A percentile compares a stretch with the other conserved stretches of the same genome.
These are phyloP conservation scores for Asteroscopus sphinx DNA, from an alignment of 2,888 invertebrate genomes.

Conservation along the genomic window DNA sequence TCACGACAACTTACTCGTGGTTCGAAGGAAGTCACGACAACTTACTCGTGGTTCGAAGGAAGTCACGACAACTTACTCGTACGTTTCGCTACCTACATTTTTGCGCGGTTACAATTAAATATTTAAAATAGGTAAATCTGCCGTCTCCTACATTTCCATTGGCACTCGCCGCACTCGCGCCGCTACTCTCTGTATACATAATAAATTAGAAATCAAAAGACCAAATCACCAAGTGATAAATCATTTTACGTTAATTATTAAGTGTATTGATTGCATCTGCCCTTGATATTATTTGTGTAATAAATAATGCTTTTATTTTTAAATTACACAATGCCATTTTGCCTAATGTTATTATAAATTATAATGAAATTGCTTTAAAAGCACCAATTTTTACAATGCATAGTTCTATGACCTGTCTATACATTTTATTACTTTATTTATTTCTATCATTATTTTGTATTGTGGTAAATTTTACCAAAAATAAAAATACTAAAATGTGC, in stretches of 20 bases:
- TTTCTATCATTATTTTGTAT: constrained; percentile 90
- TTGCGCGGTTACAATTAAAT: too few species aligned
- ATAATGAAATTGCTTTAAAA: constrained; percentile 89
- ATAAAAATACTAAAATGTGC: constrained; percentile 90
- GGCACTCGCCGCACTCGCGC: constrained; percentile 3
- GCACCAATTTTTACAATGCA: constrained; percentile 89
- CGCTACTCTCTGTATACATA: constrained; percentile 35
- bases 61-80: too few species aligned
- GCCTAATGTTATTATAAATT: constrained; percentile 90
- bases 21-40: too few species aligned
- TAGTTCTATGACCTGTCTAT: constrained; percentile 89
- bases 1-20: too few species aligned
- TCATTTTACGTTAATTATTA: constrained; percentile 77
- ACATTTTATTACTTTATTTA: constrained; percentile 90
- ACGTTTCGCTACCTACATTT: too few species aligned
- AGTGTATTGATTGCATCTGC: constrained; percentile 82
- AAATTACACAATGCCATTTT: constrained; percentile 90
- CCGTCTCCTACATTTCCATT: constrained; percentile 1
- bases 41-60: too few species aligned
- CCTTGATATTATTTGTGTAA: constrained; percentile 89
- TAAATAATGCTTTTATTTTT: constrained; percentile 88
- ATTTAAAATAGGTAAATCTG: neutral
- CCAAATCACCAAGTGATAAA: constrained; percentile 88
- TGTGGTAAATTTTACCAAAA: constrained; percentile 90
- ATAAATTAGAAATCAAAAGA: constrained; percentile 75